Evolutionary conservation across 1,140 invertebrate genomes (phyloP).

Genomic region (Orchestia grillus): DNA sequence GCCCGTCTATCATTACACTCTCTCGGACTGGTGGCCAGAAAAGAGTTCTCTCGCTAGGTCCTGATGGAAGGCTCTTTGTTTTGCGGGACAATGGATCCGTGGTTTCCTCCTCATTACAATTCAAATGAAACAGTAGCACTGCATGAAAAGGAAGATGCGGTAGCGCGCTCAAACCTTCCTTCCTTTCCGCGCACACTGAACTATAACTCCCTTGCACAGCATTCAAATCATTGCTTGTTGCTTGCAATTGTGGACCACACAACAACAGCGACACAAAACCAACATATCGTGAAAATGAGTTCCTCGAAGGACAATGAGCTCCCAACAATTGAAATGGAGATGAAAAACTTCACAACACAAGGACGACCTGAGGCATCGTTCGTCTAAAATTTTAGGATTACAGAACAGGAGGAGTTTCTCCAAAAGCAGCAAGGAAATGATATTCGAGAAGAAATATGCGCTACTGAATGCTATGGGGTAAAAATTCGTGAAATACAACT

Average conservation of each 20-base stretch:
- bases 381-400: background rate
- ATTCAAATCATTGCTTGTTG: slow-evolving; percentile 48
- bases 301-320: background rate
- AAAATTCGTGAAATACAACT: background rate
- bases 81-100: slow-evolving; percentile 34
- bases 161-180: slow-evolving; percentile 20
- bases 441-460: background rate
- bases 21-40: slow-evolving; percentile 36
- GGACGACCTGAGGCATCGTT: background rate
- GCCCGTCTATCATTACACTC: slow-evolving; percentile 52
- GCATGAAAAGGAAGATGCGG: slow-evolving; percentile 36
- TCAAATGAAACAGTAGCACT: slow-evolving; percentile 50
- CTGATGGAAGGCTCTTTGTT: slow-evolving; percentile 52
- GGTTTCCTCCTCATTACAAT: slow-evolving; percentile 56
- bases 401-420: background rate
- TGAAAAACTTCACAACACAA: background rate
- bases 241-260: background rate
- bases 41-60: slow-evolving; percentile 40
- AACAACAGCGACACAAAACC: slow-evolving; percentile 13
- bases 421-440: background rate
- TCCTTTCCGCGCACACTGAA: background rate
- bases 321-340: slow-evolving; percentile 25
- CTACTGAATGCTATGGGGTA: background rate
- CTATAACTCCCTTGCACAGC: slow-evolving; percentile 15
- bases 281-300: slow-evolving; percentile 34